Base-by-base conservation (phyloP, 2,113 vertebrate genomes). In the Galemys pyrenaicus region DNA sequence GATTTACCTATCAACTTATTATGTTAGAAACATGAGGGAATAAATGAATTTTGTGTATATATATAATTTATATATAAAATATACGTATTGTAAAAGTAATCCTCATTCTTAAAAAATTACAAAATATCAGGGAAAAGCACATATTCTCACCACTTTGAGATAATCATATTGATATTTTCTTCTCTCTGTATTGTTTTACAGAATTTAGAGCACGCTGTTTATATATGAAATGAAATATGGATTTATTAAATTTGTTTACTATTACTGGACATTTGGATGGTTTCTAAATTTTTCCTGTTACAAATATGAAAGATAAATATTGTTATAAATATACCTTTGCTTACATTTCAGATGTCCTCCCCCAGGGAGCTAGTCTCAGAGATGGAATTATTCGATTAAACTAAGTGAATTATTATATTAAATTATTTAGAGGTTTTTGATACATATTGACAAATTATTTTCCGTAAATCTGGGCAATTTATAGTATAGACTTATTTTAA, bases 341-440 rank as follows among this genome's bases (percentile, higher is more conserved):
- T 88, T 89, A 56, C 56, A 49, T 74, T 92, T 88, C 64, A 35
- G 37, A 32, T 39, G 7, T 35, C 37, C 39, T 87, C 41, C 60
- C 83, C 13, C n/a, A n/a, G 75, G 79, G 60, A 83, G 54, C 56
- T 74, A 49, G 65, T 91, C 13, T 32, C 39, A 49, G 73, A 62
- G 39, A 51, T 35, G 46, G 54, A 86, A 64, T 92, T 81, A 78
- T 46, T 67, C 30, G 70, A 62, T 77, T 77, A 46, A 60, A 62
- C 39, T 15, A 51, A 91, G 30, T 37, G 54, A 79, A n/a, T 35
- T 49, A 11, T 49, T 49, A 49, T 8, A 49, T 49, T 49, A 51
- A 51, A 62, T 94, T 51, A 51, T 92, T 92, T 91, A 70, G 80
- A 85, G 85, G n/a, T 64, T 77, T 96, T 79, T 75, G 87, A 67